Conservation (phyloP, 2,888 invertebrate genomes). For the Drosophila algonquin region DNA sequence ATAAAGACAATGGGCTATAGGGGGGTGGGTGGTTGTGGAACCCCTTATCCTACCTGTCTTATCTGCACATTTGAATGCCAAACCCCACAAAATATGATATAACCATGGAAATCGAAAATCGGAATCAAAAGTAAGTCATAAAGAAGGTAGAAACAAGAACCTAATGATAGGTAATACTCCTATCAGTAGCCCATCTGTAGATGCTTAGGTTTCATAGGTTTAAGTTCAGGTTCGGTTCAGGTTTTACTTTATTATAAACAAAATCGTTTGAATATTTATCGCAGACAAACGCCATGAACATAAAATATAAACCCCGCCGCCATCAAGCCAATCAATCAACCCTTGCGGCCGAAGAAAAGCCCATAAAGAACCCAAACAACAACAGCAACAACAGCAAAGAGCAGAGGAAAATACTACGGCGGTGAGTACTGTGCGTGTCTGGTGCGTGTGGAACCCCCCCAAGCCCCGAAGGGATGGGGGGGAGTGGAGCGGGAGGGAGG, state of each 20-base stretch:
- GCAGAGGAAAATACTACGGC: neutral
- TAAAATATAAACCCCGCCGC: conserved; percentile 7
- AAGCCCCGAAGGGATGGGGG: neutral
- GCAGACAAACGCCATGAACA: conserved; percentile 16
- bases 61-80: conserved; percentile 1
- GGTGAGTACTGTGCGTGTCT: conserved; percentile 24
- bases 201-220: neutral
- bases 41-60: neutral
- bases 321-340: conserved; percentile 66
- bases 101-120: conserved; percentile 15
- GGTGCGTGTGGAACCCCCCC: conserved; percentile 19
- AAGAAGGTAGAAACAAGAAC: conserved; percentile 3
- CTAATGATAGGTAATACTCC: neutral
- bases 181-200: neutral
- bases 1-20: conserved; percentile 33
- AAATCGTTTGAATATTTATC: conserved; percentile 73
- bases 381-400: too few relatives aligned
- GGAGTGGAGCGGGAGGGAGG: too few relatives aligned
- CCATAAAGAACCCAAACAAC: conserved; percentile 4
- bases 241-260: conserved; percentile 71
- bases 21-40: conserved; percentile 1
- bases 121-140: conserved; percentile 21
- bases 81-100: neutral
- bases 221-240: conserved; percentile 4
- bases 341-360: conserved; percentile 37